Evolutionary conservation across 53 echinoderm and acorn worm genomes (phyloP), one percentile per base, ranked within the genome.

Genomic region (Hippasteria phrygiana): DNA sequence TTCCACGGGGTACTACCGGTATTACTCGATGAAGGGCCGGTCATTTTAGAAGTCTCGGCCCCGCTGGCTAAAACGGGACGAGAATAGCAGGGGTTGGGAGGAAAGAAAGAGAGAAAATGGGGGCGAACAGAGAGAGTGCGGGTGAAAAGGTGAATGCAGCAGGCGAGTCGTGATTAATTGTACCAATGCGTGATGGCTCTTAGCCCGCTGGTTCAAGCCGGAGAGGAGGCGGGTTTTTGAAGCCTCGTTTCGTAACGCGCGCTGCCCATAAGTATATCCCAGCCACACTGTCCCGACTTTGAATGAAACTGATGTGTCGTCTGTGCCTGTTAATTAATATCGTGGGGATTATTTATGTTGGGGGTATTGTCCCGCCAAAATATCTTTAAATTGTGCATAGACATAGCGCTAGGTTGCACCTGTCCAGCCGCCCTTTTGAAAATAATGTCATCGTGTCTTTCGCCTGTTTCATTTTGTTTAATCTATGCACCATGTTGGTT

Each of bases 131-230:
- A 63, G 39, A 88, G 88, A 88, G 88, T 41, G 62, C 40, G 36
- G 24, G 29, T 20, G 27, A 73, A 39, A 34, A 87, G 55, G 87
- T 51, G 87, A 54, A 73, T 36, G 87, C 1, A 71, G 35, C 20
- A 73, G 73, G 55, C 38, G 73, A 73, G 48, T 43, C 65, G 65
- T 81, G 81, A 65, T 81, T 81, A 81, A 81, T 81, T 81, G 81
- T 56, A 64, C 63, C 46, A 46, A 13, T 63, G 43, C 81, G 81
- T 81, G 81, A 65, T 55, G 81, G 45, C 81, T 81, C 81, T 81
- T 16, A 78, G 78, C 4, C 56, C 39, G 40, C 41, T 55, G 54
- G 77, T 77, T 77, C 14, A 35, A 36, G 35, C 33, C 47, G 9
- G 17, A 40, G 22, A 35, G 24, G 17, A 36, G 24, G 48, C 40